Percentiles rank a stretch among this genome's conserved stretches.
Conservation (phyloP, 2,797 vertebrate species). For the Varecia variegata region DNA sequence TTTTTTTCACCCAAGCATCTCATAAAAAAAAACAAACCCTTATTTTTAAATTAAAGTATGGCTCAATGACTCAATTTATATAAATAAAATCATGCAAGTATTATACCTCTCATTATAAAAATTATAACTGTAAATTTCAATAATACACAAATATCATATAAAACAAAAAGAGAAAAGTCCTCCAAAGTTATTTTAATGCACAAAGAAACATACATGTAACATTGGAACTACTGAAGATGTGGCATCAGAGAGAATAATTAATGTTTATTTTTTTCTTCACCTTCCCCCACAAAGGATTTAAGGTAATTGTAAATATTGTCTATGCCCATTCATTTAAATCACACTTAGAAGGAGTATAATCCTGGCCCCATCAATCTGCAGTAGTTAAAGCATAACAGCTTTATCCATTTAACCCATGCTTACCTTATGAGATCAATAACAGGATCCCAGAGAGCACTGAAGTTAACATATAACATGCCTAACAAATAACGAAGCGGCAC, state of each 20-base stretch:
- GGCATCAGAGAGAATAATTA: neutral
- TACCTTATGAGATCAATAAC: conserved; percentile 94
- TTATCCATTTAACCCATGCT: conserved; percentile 77
- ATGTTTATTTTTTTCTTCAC: neutral
- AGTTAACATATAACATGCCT: conserved; percentile 97
- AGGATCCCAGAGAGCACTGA: conserved; percentile 94
- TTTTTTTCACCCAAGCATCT: no score
- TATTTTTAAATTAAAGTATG: conserved; percentile 34
- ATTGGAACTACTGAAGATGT: neutral
- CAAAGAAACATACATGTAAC: neutral
- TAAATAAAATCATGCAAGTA: neutral
- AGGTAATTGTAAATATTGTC: neutral
- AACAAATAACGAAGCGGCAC: conserved; percentile 95
- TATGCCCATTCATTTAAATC: neutral
- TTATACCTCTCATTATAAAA: neutral
- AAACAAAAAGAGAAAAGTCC: neutral
- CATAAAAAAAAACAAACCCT: neutral
- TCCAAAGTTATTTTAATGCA: neutral
- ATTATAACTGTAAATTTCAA: neutral
- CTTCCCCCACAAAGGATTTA: neutral
- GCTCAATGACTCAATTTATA: neutral
- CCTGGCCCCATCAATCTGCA: neutral
- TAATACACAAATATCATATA: neutral
- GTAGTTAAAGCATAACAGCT: neutral
- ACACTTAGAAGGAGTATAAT: neutral